Evolutionary conservation across 2,888 invertebrate genomes (phyloP).

Genomic region (Drosophila longiperda): DNA sequence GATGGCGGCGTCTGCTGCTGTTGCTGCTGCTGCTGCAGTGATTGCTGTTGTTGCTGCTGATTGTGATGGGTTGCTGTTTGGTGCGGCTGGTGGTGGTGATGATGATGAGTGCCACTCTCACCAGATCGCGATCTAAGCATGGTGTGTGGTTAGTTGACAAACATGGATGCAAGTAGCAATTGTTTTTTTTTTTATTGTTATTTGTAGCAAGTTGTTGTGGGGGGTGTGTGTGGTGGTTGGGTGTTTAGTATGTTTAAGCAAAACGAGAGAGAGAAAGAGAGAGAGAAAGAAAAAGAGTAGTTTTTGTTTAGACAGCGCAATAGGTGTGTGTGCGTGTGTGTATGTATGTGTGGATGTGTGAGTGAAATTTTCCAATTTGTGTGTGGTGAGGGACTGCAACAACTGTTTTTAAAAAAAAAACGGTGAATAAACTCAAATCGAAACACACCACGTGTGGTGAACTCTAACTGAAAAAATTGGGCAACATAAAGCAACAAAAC

Average conservation of each 20-base stretch:
- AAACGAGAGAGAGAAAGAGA: constrained; percentile 48
- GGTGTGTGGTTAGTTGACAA: constrained; percentile 17
- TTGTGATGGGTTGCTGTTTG: constrained; percentile 40
- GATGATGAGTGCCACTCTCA: constrained; percentile 73
- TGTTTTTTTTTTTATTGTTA: constrained; percentile 7
- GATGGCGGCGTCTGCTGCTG: constrained; percentile 49
- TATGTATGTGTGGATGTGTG: constrained; percentile 6
- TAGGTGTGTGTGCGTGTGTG: constrained; percentile 8
- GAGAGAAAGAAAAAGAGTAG: constrained; percentile 43
- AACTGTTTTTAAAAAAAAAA: constrained; percentile 16
- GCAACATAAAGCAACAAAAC: constrained; percentile 57
- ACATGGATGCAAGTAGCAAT: constrained; percentile 8
- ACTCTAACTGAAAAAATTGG: constrained; percentile 16
- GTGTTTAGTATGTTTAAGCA: constrained; percentile 53
- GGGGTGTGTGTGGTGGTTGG: constrained; percentile 12
- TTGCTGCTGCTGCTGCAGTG: constrained; percentile 38
- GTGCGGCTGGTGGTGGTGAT: constrained; percentile 66
- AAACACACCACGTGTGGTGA: constrained; percentile 4
- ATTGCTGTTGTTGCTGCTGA: constrained; percentile 40
- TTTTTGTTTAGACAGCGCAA: constrained; percentile 41
- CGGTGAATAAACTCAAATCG: constrained; percentile 11
- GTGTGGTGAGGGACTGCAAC: constrained; percentile 10
- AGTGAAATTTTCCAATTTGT: neutral
- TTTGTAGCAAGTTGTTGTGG: neutral
- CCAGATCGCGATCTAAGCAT: constrained; percentile 80